Percentiles rank a stretch among this genome's conserved stretches.
Conservation (phyloP, 1,140 invertebrate species). For the Heliconius congener region DNA sequence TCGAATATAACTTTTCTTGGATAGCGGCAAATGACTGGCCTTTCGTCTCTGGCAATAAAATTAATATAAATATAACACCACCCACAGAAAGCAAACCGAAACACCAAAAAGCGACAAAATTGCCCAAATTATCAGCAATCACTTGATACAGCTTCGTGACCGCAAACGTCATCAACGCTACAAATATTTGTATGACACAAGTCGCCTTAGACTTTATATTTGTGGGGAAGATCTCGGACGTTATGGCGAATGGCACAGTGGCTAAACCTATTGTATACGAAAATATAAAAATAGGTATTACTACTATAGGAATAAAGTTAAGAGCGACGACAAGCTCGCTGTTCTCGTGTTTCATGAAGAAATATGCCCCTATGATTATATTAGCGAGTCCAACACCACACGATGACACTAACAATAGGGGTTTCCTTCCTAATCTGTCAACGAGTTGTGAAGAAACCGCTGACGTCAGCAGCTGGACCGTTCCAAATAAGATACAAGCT, state of each 20-base stretch:
- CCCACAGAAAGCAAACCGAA: conserved; percentile 86
- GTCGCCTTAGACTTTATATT: conserved; percentile 87
- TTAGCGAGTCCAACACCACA: conserved; percentile 81
- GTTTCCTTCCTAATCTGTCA: conserved; percentile 87
- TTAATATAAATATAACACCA: conserved; percentile 84
- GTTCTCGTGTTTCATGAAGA: conserved; percentile 78
- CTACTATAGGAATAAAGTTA: conserved; percentile 84
- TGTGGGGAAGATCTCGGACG: conserved; percentile 88
- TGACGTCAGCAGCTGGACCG: conserved; percentile 85
- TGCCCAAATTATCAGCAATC: conserved; percentile 83
- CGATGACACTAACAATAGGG: conserved; percentile 84
- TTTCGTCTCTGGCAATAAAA: conserved; percentile 90
- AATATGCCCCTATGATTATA: conserved; percentile 83
- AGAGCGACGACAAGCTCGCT: conserved; percentile 66
- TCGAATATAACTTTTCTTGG: conserved; percentile 71
- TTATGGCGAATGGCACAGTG: conserved; percentile 87
- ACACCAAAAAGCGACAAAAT: conserved; percentile 87
- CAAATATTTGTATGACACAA: conserved; percentile 80
- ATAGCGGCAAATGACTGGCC: conserved; percentile 86
- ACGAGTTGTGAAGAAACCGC: conserved; percentile 85
- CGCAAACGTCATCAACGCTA: conserved; percentile 83
- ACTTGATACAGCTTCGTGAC: conserved; percentile 88
- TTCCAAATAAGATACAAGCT: conserved; percentile 85
- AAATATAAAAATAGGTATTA: conserved; percentile 87
- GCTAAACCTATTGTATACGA: conserved; percentile 87